Conservation (phyloP, 2,888 invertebrate species). For the Brachyptera putata region DNA sequence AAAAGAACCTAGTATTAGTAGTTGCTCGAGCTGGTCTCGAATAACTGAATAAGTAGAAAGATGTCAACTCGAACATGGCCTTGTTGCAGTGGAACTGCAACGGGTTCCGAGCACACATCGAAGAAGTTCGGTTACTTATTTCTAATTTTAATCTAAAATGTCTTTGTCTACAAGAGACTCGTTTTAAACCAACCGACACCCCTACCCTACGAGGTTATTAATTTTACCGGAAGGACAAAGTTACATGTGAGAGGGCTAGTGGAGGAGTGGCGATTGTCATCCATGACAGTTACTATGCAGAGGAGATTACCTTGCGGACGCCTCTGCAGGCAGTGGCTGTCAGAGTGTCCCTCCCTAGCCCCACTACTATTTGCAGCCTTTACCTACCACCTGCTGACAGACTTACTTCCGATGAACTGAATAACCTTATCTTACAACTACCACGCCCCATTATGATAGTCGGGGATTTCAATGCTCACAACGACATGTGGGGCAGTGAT, state of each 20-base stretch:
- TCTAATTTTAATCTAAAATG: too few relatives aligned
- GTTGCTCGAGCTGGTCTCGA: too few relatives aligned
- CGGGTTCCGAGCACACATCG: too few relatives aligned
- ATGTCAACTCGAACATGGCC: too few relatives aligned
- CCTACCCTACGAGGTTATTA: neutral
- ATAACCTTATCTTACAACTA: neutral
- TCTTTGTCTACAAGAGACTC: neutral
- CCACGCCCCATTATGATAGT: neutral
- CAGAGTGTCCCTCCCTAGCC: neutral
- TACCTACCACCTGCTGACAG: neutral
- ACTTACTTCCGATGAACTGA: neutral
- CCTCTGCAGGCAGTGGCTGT: slow-evolving; percentile 13
- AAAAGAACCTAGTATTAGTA: too few relatives aligned
- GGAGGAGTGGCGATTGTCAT: neutral
- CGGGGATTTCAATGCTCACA: slow-evolving; percentile 13
- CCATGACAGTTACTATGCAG: neutral
- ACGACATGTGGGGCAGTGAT: neutral
- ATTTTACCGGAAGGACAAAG: too few relatives aligned
- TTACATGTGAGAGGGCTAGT: too few relatives aligned
- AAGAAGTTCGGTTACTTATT: too few relatives aligned
- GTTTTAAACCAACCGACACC: neutral
- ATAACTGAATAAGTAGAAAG: too few relatives aligned
- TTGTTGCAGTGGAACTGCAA: too few relatives aligned
- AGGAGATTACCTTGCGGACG: neutral
- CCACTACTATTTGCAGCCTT: neutral